Percentiles rank a stretch among this genome's conserved stretches.
Evolutionary conservation across 1,140 invertebrate species (phyloP).

Genomic region (Conus ventricosus): DNA sequence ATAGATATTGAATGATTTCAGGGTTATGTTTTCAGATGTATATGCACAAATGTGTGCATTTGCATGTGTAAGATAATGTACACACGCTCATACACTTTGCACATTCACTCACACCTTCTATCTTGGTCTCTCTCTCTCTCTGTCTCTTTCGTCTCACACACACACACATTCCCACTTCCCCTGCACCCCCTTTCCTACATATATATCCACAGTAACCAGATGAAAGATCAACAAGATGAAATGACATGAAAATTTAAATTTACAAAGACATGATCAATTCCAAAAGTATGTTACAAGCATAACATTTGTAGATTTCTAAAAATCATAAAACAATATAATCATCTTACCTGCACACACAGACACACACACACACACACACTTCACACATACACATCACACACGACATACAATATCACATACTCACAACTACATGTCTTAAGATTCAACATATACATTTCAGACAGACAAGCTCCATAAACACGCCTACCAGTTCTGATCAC

Average conservation of each 20-base stretch:
- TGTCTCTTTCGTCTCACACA: neutral
- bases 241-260: no score
- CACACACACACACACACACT: neutral
- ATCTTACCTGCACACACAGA: neutral
- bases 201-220: neutral
- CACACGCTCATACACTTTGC: neutral
- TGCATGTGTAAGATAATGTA: neutral
- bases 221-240: no score
- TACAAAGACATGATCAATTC: no score
- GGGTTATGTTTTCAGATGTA: neutral
- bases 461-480: no score
- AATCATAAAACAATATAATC: no score
- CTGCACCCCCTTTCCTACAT: neutral
- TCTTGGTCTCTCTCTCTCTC: no score
- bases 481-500: no score
- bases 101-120: neutral
- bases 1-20: no score
- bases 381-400: neutral
- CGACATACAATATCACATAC: neutral
- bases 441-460: no score
- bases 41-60: neutral
- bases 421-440: no score
- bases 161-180: neutral
- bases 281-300: no score
- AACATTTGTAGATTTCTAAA: no score